Evolutionary conservation across 2,797 vertebrate species (phyloP), one percentile per base, ranked within the genome.

Genomic region (Syngnathus rostellatus): DNA sequence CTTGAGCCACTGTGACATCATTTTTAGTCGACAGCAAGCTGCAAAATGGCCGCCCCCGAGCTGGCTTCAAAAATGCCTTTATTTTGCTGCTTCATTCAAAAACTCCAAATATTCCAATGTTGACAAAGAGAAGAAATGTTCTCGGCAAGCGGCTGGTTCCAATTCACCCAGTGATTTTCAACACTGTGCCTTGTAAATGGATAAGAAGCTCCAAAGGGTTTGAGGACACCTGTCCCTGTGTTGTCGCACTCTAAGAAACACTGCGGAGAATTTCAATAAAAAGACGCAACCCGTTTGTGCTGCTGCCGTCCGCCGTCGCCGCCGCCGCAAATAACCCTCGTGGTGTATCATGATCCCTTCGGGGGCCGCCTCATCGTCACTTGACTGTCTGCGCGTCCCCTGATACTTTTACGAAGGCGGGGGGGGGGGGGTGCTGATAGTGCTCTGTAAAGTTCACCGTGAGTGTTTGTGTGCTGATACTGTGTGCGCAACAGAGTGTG

Each of bases 371-470:
- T 81, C 82, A 76, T 85, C 83, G 77, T 75, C 38, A 31, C 80
- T 62, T 64, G 74, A 81, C 81, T 80, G 74, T 72, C 79, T 84
- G 76, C 14, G 6, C 63, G 78, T 80, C 75, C 70, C 72, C 76
- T 81, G 82, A 75, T 83, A 80, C 74, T 72, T 76, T 75, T 31
- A 5, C 14, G 43, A 14, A 31, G 43, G 43, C 14, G 39, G 68
- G 60, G 69, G 23, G 60, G 69, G 23, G 8, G 48, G 19, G 54
- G 1, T 31, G 14, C 67, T 65, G 77, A 77, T 75, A 73, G 67
- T 55, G 64, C 77, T 69, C 79, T 73, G 66, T 74, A 77, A 85
- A 85, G 86, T 77, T 88, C 83, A 87, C 70, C 8, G 40, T 55
- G 57, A 51, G 40, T 72, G 73, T 53, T 69, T 71, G 65, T 72